phyloP scores from a whole-genome alignment of 1,140 invertebrate species.

The Atta cephalotes region DNA sequence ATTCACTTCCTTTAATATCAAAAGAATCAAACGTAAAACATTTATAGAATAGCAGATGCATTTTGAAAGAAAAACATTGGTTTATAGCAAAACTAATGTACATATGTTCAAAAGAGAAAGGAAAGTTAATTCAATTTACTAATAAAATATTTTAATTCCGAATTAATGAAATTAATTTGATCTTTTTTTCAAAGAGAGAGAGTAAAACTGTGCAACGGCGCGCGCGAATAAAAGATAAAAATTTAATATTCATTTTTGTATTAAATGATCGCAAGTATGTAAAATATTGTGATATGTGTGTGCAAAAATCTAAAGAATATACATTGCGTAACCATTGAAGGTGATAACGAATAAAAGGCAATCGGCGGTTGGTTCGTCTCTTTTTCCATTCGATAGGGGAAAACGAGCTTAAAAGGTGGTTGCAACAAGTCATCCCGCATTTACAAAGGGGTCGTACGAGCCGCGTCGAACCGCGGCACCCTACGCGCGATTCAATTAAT shows the following conservation, averaged over 20 bases:
- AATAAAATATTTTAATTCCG: neutral
- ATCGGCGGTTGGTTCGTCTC: slow-evolving; percentile 66
- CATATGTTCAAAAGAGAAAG: neutral
- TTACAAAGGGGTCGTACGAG: slow-evolving; percentile 68
- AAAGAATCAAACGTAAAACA: slow-evolving; percentile 51
- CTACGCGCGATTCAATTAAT: slow-evolving; percentile 83
- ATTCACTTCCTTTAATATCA: slow-evolving; percentile 53
- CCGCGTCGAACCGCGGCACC: slow-evolving; percentile 72
- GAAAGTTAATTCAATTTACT: neutral
- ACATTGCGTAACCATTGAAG: slow-evolving; percentile 63
- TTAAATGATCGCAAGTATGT: slow-evolving; percentile 14
- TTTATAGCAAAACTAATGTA: slow-evolving; percentile 8
- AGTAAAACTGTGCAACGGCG: neutral
- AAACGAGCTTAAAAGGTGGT: slow-evolving; percentile 70
- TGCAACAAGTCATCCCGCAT: slow-evolving; percentile 77
- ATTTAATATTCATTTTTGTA: neutral
- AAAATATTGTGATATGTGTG: neutral
- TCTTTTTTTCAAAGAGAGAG: slow-evolving; percentile 11
- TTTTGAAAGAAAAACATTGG: neutral
- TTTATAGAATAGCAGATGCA: slow-evolving; percentile 22
- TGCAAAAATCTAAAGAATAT: slow-evolving; percentile 33
- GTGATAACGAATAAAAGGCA: slow-evolving; percentile 74
- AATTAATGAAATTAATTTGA: neutral
- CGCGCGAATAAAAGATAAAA: neutral
- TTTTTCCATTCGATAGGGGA: slow-evolving; percentile 31